These are phyloP conservation scores for Punctoribates punctum DNA, from an alignment of 2,888 invertebrate species.

Conservation along the genomic window DNA sequence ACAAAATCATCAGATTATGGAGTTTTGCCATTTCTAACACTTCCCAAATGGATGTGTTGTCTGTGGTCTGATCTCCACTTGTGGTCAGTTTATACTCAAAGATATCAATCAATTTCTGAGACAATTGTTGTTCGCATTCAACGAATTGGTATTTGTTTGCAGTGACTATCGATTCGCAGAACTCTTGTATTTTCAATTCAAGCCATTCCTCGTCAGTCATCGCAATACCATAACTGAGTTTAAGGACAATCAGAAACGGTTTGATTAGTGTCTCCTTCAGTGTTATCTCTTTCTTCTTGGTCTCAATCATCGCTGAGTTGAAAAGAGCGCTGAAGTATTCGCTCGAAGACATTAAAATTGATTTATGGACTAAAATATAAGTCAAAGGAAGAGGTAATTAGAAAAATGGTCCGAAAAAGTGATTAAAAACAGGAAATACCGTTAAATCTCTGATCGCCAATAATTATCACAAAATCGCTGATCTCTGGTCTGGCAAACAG, in stretches of 20 bases:
- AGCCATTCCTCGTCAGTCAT: conserved; percentile 18
- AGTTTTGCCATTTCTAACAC: conserved; percentile 33
- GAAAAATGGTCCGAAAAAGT: not conserved
- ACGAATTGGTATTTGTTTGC: conserved; percentile 35
- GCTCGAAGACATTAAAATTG: conserved; percentile 22
- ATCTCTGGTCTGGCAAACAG: not conserved
- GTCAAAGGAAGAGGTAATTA: not conserved
- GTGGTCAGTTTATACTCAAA: not conserved
- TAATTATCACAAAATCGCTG: conserved; percentile 24
- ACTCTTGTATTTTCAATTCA: conserved; percentile 27
- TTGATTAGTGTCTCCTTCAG: conserved; percentile 32
- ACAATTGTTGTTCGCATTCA: conserved; percentile 21
- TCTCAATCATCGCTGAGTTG: conserved; percentile 29
- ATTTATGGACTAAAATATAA: conserved; percentile 21
- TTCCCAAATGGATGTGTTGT: conserved; percentile 23
- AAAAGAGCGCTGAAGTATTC: conserved; percentile 37
- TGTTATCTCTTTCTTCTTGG: conserved; percentile 23
- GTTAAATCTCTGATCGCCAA: conserved; percentile 16
- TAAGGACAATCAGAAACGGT: conserved; percentile 23
- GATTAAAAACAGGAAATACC: not conserved
- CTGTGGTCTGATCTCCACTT: not conserved
- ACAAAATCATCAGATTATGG: conserved; percentile 17
- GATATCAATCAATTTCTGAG: conserved; percentile 24
- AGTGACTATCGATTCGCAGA: conserved; percentile 23
- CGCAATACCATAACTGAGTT: conserved; percentile 3